Conservation (phyloP, 1,140 invertebrate species). For the Scaptomyza graminum region DNA sequence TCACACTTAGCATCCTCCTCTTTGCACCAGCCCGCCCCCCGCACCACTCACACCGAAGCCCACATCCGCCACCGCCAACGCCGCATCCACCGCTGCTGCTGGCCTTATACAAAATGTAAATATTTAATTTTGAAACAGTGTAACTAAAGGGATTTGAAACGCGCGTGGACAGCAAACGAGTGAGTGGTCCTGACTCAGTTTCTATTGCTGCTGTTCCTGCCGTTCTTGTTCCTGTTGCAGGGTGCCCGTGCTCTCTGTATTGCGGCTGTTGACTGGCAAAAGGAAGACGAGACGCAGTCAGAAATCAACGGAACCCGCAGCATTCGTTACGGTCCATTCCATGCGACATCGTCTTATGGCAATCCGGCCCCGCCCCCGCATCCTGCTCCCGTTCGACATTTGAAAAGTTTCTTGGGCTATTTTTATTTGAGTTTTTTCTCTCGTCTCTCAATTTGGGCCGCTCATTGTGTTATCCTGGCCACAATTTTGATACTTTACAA, state of each 20-base stretch:
- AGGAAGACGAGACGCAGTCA: not conserved
- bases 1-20: constrained; percentile 12
- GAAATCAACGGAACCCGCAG: constrained; percentile 80
- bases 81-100: not conserved
- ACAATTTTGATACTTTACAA: constrained; percentile 64
- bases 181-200: not conserved
- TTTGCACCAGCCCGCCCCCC: constrained; percentile 10
- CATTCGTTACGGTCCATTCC: constrained; percentile 70
- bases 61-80: constrained; percentile 39
- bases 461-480: constrained; percentile 19
- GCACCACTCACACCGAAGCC: constrained; percentile 29
- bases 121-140: constrained; percentile 82
- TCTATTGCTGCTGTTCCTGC: not conserved
- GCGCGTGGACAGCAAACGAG: constrained; percentile 58
- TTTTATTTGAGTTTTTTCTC: constrained; percentile 42
- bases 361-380: not conserved
- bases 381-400: constrained; percentile 53
- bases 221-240: not conserved
- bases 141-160: constrained; percentile 82
- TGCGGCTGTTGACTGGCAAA: not conserved
- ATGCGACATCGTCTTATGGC: constrained; percentile 27
- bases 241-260: constrained; percentile 19
- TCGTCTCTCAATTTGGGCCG: not conserved
- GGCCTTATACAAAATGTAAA: constrained; percentile 72
- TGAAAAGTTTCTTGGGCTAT: constrained; percentile 62